A percentile compares a stretch with the other conserved stretches of the same genome.
phyloP scores from a whole-genome alignment of 2,797 vertebrate species.

The Anniella stebbinsi region DNA sequence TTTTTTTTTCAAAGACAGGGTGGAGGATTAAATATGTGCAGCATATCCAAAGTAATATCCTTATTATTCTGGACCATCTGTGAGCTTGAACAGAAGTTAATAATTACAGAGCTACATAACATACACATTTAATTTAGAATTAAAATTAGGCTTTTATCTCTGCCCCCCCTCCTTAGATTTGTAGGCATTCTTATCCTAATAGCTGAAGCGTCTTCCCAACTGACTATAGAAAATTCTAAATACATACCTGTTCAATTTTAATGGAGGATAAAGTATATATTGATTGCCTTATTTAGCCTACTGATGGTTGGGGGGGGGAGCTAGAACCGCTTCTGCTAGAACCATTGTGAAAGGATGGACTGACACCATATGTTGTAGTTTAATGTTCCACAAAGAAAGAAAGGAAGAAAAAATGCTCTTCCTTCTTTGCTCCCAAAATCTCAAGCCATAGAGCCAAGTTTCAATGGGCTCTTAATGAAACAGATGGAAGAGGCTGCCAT shows the following conservation, averaged over 20 bases:
- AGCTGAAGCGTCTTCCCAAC: neutral
- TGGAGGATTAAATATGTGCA: neutral
- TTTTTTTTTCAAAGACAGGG: neutral
- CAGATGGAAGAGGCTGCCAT: neutral
- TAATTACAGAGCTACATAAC: conserved; percentile 39
- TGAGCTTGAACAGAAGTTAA: conserved; percentile 42
- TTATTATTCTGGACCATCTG: conserved; percentile 28
- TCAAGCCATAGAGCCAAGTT: neutral
- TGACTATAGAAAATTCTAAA: conserved; percentile 17
- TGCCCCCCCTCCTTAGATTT: neutral
- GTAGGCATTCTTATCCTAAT: neutral
- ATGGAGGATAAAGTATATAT: conserved; percentile 23
- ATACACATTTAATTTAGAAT: conserved; percentile 16
- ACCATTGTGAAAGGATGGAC: conserved; percentile 8
- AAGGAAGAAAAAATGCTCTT: neutral
- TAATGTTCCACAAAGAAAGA: neutral
- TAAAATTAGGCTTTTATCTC: conserved; percentile 27
- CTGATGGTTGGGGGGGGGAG: neutral
- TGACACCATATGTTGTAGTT: neutral
- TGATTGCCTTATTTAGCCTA: conserved; percentile 19
- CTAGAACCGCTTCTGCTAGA: no score
- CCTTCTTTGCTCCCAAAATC: neutral
- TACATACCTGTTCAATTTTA: conserved; percentile 31
- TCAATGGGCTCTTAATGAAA: neutral
- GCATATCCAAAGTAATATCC: conserved; percentile 39